A percentile compares a stretch with the other conserved stretches of the same genome.
Evolutionary conservation across 2,888 invertebrate species (phyloP).

Genomic region (Papilio demoleus): DNA sequence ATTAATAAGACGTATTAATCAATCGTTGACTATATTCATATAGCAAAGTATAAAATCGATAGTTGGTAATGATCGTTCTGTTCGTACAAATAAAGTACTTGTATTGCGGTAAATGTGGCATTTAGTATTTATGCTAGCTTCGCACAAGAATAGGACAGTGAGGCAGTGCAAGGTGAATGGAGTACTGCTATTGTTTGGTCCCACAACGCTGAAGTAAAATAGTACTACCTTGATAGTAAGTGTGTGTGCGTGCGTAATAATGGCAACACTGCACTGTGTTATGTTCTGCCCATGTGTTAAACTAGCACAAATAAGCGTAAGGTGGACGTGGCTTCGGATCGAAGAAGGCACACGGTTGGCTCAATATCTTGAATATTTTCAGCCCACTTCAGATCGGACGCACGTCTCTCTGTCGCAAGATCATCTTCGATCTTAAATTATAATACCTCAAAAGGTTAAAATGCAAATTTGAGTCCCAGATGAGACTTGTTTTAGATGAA

Average conservation of each 20-base stretch:
- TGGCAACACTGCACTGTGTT: background rate
- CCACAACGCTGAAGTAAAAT: background rate
- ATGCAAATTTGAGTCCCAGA: background rate
- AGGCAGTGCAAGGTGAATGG: background rate
- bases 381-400: background rate
- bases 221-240: background rate
- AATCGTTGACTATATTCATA: conserved; percentile 5
- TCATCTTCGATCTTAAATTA: no score
- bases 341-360: background rate
- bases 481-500: conserved; percentile 22
- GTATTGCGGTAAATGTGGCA: conserved; percentile 23
- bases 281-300: background rate
- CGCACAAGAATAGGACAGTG: background rate
- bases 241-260: background rate
- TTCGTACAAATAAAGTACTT: background rate
- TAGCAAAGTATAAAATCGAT: conserved; percentile 24
- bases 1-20: conserved; percentile 27
- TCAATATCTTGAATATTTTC: background rate
- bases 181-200: background rate
- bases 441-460: no score
- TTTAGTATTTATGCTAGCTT: conserved; percentile 17
- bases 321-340: no score
- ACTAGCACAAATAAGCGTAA: background rate
- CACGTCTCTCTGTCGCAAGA: background rate
- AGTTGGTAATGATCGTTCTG: conserved; percentile 9